Base-by-base conservation (phyloP, 2,888 invertebrate genomes). In the Notodonta dromedarius region DNA sequence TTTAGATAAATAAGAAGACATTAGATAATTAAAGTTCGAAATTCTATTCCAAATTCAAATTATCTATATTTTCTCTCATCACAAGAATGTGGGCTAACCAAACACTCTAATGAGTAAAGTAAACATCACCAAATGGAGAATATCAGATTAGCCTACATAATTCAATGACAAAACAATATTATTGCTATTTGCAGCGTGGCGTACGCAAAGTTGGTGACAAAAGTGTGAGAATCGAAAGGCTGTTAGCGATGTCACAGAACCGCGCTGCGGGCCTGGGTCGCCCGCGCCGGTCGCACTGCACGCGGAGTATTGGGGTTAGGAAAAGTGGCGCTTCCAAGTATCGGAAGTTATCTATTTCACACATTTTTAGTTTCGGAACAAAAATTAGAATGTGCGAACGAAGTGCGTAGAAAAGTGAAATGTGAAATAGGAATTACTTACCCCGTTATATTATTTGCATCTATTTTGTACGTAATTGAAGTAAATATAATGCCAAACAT, bases 121-220 rank as follows among this genome's bases (percentile, higher is more conserved):
- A 46, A 46, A 46, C 46, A 46, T 46, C n/a, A 46, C n/a, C 13
- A 46, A n/a, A 9, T 46, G 4, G 46, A n/a, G 46, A 46, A n/a
- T 46, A 46, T 46, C 46, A 46, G 46, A 46, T 46, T 46, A 46
- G 46, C 46, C 46, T n/a, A 46, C 9, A 46, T 46, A 46, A 5
- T 46, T 13, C 4, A 9, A 46, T 46, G 46, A 46, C 46, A 46
- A 46, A n/a, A 46, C 46, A 46, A 46, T 46, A 46, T 46, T 13
- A 13, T 46, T n/a, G n/a, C 46, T 46, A n/a, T 46, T 46, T 46
- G 46, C n/a, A 5, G 46, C 5, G 7, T n/a, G n/a, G 46, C 46
- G 46, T 46, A 46, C n/a, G 46, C 46, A 46, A 46, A n/a, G 46
- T 46, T 46, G 46, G 46, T 46, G 46, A 46, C 46, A 46, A n/a